phyloP scores from a whole-genome alignment of 2,113 vertebrate species.

The Vireo altiloquus region DNA sequence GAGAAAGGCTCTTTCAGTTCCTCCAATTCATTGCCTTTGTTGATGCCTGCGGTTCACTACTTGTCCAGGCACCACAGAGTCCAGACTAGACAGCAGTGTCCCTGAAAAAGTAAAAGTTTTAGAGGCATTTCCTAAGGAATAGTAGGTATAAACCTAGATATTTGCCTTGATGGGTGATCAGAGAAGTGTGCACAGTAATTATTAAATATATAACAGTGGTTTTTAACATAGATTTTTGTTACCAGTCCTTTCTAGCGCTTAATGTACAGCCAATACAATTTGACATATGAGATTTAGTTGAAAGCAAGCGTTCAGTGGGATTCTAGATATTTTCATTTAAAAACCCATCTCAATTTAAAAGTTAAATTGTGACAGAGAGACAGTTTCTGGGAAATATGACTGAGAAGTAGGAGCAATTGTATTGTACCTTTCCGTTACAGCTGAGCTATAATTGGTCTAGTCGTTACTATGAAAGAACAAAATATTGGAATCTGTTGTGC shows the following conservation, averaged over 20 bases:
- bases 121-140: neutral
- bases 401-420: conserved; percentile 51
- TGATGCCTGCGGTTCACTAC: neutral
- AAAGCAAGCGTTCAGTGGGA: conserved; percentile 33
- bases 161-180: neutral
- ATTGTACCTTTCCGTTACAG: conserved; percentile 47
- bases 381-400: conserved; percentile 42
- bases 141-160: neutral
- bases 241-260: neutral
- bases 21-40: neutral
- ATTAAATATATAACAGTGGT: neutral
- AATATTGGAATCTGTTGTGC: conserved; percentile 15
- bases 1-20: neutral
- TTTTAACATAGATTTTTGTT: neutral
- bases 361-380: conserved; percentile 53
- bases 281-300: neutral
- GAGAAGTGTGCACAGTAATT: neutral
- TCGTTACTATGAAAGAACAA: conserved; percentile 32
- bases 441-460: conserved; percentile 29
- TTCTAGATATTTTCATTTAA: conserved; percentile 12
- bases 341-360: conserved; percentile 27
- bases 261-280: neutral
- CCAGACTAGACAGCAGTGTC: neutral
- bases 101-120: neutral
- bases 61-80: neutral